Conservation (phyloP, 2,888 invertebrate genomes). For the Molanna angustata region DNA sequence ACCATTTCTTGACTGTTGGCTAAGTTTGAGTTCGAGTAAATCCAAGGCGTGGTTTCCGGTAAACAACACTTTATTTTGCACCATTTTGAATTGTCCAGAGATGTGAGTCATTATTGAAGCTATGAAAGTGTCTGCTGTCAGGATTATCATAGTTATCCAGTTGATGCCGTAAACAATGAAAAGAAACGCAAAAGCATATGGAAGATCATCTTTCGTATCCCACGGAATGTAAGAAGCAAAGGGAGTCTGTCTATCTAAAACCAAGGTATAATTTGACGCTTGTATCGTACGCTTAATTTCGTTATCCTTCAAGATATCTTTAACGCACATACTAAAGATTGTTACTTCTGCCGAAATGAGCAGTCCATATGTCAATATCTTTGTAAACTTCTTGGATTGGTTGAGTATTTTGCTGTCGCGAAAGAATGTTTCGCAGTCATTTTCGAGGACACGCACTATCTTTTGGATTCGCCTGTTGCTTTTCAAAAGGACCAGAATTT, state of each 20-base stretch:
- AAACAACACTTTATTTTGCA: slow-evolving; percentile 19
- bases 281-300: slow-evolving; percentile 12
- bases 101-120: slow-evolving; percentile 29
- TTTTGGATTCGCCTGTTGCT: slow-evolving; percentile 25
- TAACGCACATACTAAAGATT: slow-evolving; percentile 14
- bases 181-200: slow-evolving; percentile 10
- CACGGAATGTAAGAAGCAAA: slow-evolving; percentile 23
- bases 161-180: slow-evolving; percentile 18
- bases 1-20: no score
- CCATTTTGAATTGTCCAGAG: slow-evolving; percentile 26
- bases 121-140: slow-evolving; percentile 24
- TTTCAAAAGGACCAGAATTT: slow-evolving; percentile 22
- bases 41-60: slow-evolving; percentile 15
- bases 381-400: slow-evolving; percentile 15
- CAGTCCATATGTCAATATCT: slow-evolving; percentile 18
- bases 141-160: slow-evolving; percentile 21
- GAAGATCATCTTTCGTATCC: slow-evolving; percentile 16
- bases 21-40: slow-evolving; percentile 2
- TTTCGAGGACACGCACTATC: slow-evolving; percentile 21
- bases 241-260: slow-evolving; percentile 17
- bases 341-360: slow-evolving; percentile 24
- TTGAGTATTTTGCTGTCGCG: slow-evolving; percentile 12
- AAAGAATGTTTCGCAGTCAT: slow-evolving; percentile 13
- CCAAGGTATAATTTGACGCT: slow-evolving; percentile 16
- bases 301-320: slow-evolving; percentile 10